Percentiles rank a stretch among this genome's conserved stretches.
Evolutionary conservation across 2,113 vertebrate genomes (phyloP).

Genomic region (Pterocles gutturalis): DNA sequence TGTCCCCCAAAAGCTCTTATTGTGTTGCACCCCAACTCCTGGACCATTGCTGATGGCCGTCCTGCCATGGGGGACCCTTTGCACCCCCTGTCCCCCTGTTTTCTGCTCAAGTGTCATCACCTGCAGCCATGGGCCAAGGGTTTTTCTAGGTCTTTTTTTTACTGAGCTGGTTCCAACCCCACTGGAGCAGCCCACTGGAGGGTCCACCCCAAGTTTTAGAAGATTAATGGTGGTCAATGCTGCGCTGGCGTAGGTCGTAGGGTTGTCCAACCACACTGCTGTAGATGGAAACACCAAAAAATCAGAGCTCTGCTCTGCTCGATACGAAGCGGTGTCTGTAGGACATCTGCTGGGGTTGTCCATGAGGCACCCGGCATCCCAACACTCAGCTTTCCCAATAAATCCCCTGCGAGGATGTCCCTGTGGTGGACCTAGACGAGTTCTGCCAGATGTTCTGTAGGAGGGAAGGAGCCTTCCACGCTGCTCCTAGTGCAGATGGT

Average conservation of each 20-base stretch:
- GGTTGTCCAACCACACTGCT: background rate
- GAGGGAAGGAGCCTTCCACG: background rate
- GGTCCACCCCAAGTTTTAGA: background rate
- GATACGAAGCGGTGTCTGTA: background rate
- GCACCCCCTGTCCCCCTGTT: rapidly evolving
- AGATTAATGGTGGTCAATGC: slow-evolving; percentile 24
- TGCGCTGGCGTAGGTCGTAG: background rate
- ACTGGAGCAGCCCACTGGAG: background rate
- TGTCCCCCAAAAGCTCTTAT: background rate
- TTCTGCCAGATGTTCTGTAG: background rate
- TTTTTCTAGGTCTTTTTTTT: background rate
- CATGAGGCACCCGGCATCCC: background rate
- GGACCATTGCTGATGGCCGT: background rate
- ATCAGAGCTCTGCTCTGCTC: background rate
- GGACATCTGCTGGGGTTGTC: background rate
- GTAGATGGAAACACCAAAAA: background rate
- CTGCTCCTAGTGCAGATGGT: background rate
- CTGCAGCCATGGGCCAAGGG: background rate
- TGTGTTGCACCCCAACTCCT: background rate
- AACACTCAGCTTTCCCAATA: background rate
- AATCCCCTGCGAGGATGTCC: background rate
- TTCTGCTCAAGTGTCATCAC: background rate
- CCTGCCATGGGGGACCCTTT: background rate
- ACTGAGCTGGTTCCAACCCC: background rate
- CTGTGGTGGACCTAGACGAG: background rate